A percentile compares a stretch with the other conserved stretches of the same genome.
phyloP scores from a whole-genome alignment of 2,113 vertebrate genomes.

The Cinclus cinclus region DNA sequence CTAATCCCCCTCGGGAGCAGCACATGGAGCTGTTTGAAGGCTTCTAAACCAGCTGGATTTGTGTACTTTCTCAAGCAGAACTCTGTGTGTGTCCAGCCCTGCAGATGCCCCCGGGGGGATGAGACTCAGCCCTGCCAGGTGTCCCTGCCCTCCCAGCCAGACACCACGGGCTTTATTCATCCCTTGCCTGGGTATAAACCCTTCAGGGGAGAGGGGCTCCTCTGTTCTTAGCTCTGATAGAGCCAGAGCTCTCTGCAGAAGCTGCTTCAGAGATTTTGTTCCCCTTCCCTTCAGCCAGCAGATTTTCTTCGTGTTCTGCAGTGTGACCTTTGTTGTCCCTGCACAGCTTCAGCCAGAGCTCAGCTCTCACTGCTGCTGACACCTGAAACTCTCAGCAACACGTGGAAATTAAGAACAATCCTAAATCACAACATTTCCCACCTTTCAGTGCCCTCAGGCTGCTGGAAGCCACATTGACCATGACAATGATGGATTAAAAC shows the following conservation, averaged over 20 bases:
- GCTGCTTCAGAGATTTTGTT: neutral
- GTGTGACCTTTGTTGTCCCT: neutral
- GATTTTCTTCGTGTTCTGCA: neutral
- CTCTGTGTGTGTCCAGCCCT: neutral
- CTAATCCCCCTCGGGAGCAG: accelerated
- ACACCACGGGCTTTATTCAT: neutral
- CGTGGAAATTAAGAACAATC: conserved; percentile 30
- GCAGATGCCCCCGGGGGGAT: neutral
- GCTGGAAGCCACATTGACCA: neutral
- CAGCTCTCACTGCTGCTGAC: neutral
- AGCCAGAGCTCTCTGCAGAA: neutral
- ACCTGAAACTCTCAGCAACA: neutral
- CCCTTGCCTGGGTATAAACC: neutral
- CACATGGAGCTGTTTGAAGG: neutral
- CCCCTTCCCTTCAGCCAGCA: neutral
- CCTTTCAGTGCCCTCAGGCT: conserved; percentile 1
- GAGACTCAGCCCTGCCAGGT: neutral
- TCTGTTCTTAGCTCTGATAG: neutral
- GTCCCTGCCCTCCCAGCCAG: neutral
- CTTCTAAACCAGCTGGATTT: neutral
- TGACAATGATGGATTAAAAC: neutral
- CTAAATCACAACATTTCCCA: neutral
- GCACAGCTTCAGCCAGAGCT: neutral
- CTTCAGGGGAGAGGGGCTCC: neutral
- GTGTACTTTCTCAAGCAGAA: neutral